phyloP scores from a whole-genome alignment of 2,113 vertebrate genomes.

The Danionella cerebrum region DNA sequence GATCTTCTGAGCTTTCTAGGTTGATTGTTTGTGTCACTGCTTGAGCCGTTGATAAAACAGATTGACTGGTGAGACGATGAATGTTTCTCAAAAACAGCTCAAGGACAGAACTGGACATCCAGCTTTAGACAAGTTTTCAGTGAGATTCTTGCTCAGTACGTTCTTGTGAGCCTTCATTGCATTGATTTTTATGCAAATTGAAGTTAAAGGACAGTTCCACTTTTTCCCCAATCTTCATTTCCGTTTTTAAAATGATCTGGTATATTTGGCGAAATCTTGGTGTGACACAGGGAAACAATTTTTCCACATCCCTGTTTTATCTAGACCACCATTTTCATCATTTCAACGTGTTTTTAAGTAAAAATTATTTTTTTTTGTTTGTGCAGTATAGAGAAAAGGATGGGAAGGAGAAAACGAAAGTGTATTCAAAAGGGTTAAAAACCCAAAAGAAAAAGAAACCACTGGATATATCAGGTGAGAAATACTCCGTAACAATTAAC shows the following conservation, averaged over 20 bases:
- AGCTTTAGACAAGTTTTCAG: no score
- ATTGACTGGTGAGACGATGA: not conserved
- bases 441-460: slow-evolving; percentile 68
- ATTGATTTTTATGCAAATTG: not conserved
- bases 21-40: not conserved
- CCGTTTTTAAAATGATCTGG: no score
- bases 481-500: not conserved
- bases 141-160: not conserved
- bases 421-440: slow-evolving; percentile 57
- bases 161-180: not conserved
- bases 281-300: no score
- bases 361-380: slow-evolving; percentile 35
- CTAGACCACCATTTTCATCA: no score
- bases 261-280: no score
- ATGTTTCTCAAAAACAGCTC: not conserved
- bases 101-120: not conserved
- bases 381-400: slow-evolving; percentile 60
- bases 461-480: slow-evolving; percentile 68
- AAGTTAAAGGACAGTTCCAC: no score
- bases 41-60: not conserved
- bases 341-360: no score
- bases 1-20: not conserved
- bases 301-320: no score
- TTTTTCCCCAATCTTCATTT: no score
- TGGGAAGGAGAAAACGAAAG: slow-evolving; percentile 57